Conservation (phyloP, 30 jellyfish, hydroid and myxozoan species). For the Hydra vulgaris region DNA sequence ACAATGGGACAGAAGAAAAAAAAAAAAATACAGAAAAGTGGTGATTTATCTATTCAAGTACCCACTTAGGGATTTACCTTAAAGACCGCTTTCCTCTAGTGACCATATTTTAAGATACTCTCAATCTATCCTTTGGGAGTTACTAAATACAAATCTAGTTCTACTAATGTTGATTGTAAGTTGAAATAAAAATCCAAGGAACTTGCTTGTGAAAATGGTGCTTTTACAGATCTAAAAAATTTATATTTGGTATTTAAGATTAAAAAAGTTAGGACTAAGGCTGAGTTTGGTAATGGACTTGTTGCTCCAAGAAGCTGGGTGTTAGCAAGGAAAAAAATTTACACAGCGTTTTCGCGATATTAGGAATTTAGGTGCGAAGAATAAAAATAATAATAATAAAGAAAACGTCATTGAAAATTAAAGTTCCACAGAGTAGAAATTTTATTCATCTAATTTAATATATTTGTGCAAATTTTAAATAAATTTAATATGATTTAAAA, state of each 20-base stretch:
- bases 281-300: background rate
- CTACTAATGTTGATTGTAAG: background rate
- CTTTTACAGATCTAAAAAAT: background rate
- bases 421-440: no score
- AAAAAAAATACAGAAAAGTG: background rate
- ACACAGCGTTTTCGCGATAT: no score
- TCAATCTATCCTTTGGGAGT: background rate
- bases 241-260: background rate
- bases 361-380: no score
- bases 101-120: background rate
- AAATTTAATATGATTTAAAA: no score
- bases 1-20: background rate
- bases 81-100: background rate
- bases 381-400: no score
- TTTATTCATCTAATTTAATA: no score
- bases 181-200: background rate
- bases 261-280: background rate
- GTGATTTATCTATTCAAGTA: background rate
- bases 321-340: no score
- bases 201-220: background rate
- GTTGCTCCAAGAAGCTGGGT: no score
- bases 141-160: background rate
- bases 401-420: no score
- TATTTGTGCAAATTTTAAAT: no score
- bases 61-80: background rate